A percentile compares a stretch with the other conserved stretches of the same genome.
Evolutionary conservation across 2,888 invertebrate species (phyloP).

Genomic region (Lithosia quadra): DNA sequence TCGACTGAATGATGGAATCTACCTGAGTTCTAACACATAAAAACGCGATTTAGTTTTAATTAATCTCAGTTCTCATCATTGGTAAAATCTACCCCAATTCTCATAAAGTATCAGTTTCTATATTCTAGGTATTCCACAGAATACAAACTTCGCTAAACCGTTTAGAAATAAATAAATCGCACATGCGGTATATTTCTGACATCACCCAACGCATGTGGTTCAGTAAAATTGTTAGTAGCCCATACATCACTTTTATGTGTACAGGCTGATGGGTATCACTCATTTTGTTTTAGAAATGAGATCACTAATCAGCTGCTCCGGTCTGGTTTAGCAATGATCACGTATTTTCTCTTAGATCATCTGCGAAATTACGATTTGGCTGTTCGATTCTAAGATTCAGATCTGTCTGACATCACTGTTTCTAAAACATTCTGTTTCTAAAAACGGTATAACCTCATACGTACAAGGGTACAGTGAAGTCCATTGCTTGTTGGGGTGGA

Average conservation of each 20-base stretch:
- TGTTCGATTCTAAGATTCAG: background rate
- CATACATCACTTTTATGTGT: slow-evolving; percentile 18
- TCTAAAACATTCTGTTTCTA: no score
- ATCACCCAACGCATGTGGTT: slow-evolving; percentile 18
- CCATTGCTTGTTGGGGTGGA: no score
- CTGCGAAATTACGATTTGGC: slow-evolving; percentile 7
- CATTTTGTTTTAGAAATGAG: slow-evolving; percentile 17
- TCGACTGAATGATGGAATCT: no score
- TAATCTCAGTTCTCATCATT: background rate
- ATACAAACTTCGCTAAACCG: slow-evolving; percentile 1
- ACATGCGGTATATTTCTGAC: slow-evolving; percentile 7
- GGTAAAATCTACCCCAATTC: background rate
- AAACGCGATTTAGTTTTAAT: background rate
- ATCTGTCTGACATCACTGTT: slow-evolving; percentile 3
- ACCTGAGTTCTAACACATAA: no score
- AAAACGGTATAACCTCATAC: background rate
- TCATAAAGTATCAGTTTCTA: background rate
- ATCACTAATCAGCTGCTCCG: slow-evolving; percentile 22
- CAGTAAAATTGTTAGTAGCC: slow-evolving; percentile 10
- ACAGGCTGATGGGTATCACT: slow-evolving; percentile 11
- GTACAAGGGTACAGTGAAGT: no score
- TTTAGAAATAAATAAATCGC: background rate
- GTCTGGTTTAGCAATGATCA: slow-evolving; percentile 12
- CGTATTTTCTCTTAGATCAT: slow-evolving; percentile 17
- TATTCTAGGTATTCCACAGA: background rate